phyloP scores from a whole-genome alignment of 2,888 invertebrate species.

The Drosophila percnosoma region DNA sequence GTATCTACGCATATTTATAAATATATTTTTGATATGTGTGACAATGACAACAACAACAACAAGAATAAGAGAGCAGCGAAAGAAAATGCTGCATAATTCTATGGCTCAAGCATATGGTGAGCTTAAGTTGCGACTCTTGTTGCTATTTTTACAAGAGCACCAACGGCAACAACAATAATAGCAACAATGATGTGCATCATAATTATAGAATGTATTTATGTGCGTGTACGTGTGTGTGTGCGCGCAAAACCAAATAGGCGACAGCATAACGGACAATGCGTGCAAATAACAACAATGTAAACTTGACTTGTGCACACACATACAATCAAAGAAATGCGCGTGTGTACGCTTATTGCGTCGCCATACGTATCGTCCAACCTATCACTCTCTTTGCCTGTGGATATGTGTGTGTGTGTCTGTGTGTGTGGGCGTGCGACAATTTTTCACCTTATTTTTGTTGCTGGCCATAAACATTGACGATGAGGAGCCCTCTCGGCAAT shows the following conservation, averaged over 20 bases:
- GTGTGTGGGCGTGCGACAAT: conserved; percentile 46
- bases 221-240: conserved; percentile 18
- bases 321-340: conserved; percentile 5
- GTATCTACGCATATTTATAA: background rate
- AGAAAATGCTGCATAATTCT: conserved; percentile 42
- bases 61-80: conserved; percentile 11
- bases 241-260: conserved; percentile 31
- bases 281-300: conserved; percentile 40
- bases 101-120: conserved; percentile 63
- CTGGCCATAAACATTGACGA: conserved; percentile 44
- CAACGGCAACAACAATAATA: conserved; percentile 17
- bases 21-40: conserved; percentile 1
- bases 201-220: conserved; percentile 37
- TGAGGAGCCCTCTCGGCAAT: conserved; percentile 39
- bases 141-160: conserved; percentile 28
- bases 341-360: conserved; percentile 64
- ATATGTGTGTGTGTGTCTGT: background rate
- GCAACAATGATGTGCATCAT: conserved; percentile 44
- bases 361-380: conserved; percentile 27
- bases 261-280: conserved; percentile 38
- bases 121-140: conserved; percentile 18
- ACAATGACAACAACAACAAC: conserved; percentile 18
- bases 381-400: background rate
- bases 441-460: conserved; percentile 38
- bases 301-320: conserved; percentile 33